Evolutionary conservation across 2,797 vertebrate species (phyloP).

Genomic region (Xenentodon cancila): DNA sequence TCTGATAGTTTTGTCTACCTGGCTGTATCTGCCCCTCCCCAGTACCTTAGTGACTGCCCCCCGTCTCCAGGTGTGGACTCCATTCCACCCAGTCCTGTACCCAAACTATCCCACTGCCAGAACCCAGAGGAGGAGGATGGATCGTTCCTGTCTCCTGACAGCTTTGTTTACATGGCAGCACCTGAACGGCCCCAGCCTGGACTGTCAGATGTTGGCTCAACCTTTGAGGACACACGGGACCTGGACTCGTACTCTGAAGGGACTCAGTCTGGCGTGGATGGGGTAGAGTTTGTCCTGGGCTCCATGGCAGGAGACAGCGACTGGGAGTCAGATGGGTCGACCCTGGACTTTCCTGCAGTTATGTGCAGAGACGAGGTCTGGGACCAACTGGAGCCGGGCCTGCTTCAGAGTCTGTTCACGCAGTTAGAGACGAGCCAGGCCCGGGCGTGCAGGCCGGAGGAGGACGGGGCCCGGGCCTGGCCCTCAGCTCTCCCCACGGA

Average conservation of each 20-base stretch:
- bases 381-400: conserved; percentile 80
- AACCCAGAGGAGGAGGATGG: conserved; percentile 71
- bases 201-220: conserved; percentile 72
- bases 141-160: conserved; percentile 79
- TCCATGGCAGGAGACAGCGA: conserved; percentile 84
- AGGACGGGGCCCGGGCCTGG: conserved; percentile 12
- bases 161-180: conserved; percentile 87
- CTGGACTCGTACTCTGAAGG: conserved; percentile 82
- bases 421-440: conserved; percentile 48
- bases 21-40: conserved; percentile 79
- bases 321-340: conserved; percentile 83
- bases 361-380: conserved; percentile 66
- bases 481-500: conserved; percentile 34
- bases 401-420: conserved; percentile 78
- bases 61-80: conserved; percentile 77
- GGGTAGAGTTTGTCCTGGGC: conserved; percentile 81
- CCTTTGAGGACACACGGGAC: conserved; percentile 78
- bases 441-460: conserved; percentile 28
- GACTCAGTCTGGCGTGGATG: conserved; percentile 80
- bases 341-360: conserved; percentile 63
- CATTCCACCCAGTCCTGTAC: conserved; percentile 76
- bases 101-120: conserved; percentile 58
- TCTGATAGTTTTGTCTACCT: conserved; percentile 87
- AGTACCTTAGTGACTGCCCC: conserved; percentile 67
- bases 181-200: conserved; percentile 76